Conservation (phyloP, 2,113 vertebrate species). For the Mustelus asterias region DNA sequence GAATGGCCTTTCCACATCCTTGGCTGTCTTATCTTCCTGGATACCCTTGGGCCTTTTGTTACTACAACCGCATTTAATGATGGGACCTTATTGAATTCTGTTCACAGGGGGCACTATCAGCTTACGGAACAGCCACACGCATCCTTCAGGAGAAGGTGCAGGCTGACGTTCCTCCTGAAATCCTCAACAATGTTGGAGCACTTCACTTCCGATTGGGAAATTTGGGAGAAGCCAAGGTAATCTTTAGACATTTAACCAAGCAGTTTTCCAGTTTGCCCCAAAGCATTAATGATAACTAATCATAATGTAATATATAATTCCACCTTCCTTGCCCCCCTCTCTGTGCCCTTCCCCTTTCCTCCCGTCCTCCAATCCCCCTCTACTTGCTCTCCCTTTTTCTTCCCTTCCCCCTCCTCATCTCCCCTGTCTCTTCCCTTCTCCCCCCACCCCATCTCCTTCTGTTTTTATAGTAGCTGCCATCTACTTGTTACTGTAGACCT, state of each 20-base stretch:
- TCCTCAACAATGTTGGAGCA: conserved; percentile 93
- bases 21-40: background rate
- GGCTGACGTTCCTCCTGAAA: conserved; percentile 94
- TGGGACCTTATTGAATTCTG: conserved; percentile 15
- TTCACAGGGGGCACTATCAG: conserved; percentile 80
- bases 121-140: conserved; percentile 93
- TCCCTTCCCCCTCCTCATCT: background rate
- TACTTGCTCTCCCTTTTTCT: no score
- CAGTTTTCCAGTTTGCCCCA: background rate
- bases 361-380: background rate
- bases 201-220: conserved; percentile 96
- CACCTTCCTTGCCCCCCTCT: no score
- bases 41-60: background rate
- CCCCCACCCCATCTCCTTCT: background rate
- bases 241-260: background rate
- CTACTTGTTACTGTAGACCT: background rate
- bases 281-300: background rate
- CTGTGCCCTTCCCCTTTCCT: background rate
- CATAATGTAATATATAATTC: background rate
- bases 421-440: background rate
- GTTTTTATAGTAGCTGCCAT: no score
- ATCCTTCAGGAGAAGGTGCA: conserved; percentile 98
- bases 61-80: background rate
- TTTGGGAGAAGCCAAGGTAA: conserved; percentile 91
- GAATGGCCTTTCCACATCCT: background rate